These are phyloP conservation scores for Chrysolina americana DNA, from an alignment of 2,888 invertebrate species.

Conservation along the genomic window DNA sequence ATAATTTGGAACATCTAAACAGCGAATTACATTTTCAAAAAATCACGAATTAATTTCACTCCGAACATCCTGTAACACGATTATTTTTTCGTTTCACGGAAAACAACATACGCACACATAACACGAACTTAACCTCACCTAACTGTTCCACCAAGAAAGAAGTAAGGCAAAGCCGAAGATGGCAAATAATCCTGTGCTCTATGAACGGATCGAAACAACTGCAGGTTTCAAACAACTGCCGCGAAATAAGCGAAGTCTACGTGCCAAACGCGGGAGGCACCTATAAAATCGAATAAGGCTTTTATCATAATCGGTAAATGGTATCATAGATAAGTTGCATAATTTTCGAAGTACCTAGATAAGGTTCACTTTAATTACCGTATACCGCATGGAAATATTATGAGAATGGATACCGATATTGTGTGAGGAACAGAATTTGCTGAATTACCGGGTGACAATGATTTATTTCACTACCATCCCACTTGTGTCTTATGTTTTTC, in stretches of 20 bases:
- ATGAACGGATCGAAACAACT: slow-evolving; percentile 44
- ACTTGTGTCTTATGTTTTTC: no score
- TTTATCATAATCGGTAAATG: slow-evolving; percentile 19
- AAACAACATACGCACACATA: slow-evolving; percentile 17
- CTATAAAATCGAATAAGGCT: slow-evolving; percentile 1
- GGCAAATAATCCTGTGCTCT: slow-evolving; percentile 33
- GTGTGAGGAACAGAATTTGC: no score
- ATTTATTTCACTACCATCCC: no score
- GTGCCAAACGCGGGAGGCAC: slow-evolving; percentile 49
- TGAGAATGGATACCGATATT: background rate
- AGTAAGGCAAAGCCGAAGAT: slow-evolving; percentile 30
- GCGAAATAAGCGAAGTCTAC: slow-evolving; percentile 45
- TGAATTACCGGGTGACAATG: no score
- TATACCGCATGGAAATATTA: background rate
- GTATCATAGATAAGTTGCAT: slow-evolving; percentile 15
- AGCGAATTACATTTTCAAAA: background rate
- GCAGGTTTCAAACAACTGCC: slow-evolving; percentile 41
- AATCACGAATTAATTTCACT: background rate
- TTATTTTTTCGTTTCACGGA: slow-evolving; percentile 4
- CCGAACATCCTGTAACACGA: background rate
- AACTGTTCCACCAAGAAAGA: slow-evolving; percentile 24
- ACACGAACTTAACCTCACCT: slow-evolving; percentile 28
- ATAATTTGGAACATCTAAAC: background rate
- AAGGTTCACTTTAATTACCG: background rate
- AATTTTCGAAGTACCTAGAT: background rate